Percentiles rank a stretch among this genome's conserved stretches.
Evolutionary conservation across 2,888 invertebrate species (phyloP).

Genomic region (Nebria brevicollis): DNA sequence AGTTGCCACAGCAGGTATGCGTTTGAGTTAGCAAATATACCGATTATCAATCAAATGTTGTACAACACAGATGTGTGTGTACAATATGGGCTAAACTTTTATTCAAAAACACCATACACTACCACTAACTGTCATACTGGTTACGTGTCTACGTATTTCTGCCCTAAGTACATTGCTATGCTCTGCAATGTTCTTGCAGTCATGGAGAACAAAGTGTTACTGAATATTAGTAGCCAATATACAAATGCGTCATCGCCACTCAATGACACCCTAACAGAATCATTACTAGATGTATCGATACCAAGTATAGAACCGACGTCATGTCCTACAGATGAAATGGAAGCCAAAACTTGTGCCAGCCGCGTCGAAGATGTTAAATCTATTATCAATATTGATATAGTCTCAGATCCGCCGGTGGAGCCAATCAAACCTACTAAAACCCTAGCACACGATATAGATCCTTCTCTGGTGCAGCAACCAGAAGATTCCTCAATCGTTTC

Average conservation of each 20-base stretch:
- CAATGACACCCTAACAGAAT: conserved; percentile 38
- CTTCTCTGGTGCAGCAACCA: conserved; percentile 49
- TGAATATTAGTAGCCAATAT: conserved; percentile 69
- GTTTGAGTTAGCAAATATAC: conserved; percentile 69
- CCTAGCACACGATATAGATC: conserved; percentile 53
- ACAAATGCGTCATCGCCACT: conserved; percentile 53
- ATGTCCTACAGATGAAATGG: conserved; percentile 35
- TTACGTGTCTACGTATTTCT: conserved; percentile 72
- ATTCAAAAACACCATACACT: conserved; percentile 67
- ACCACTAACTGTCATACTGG: conserved; percentile 66
- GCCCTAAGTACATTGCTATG: conserved; percentile 77
- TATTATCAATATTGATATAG: conserved; percentile 35
- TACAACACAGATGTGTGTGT: conserved; percentile 71
- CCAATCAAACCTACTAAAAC: conserved; percentile 63
- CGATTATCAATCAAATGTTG: conserved; percentile 71
- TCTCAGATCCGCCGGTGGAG: conserved; percentile 27
- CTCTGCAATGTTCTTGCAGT: conserved; percentile 81
- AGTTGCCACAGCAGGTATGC: conserved; percentile 75
- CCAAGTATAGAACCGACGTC: conserved; percentile 21
- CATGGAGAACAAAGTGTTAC: conserved; percentile 72
- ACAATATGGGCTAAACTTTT: conserved; percentile 71
- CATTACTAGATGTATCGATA: conserved; percentile 30
- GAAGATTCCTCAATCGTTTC: conserved; percentile 48
- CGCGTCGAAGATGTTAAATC: conserved; percentile 33
- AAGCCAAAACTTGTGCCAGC: conserved; percentile 37